A percentile compares a stretch with the other conserved stretches of the same genome.
These are phyloP conservation scores for Nephotettix cincticeps DNA, from an alignment of 1,140 invertebrate species.

Conservation along the genomic window DNA sequence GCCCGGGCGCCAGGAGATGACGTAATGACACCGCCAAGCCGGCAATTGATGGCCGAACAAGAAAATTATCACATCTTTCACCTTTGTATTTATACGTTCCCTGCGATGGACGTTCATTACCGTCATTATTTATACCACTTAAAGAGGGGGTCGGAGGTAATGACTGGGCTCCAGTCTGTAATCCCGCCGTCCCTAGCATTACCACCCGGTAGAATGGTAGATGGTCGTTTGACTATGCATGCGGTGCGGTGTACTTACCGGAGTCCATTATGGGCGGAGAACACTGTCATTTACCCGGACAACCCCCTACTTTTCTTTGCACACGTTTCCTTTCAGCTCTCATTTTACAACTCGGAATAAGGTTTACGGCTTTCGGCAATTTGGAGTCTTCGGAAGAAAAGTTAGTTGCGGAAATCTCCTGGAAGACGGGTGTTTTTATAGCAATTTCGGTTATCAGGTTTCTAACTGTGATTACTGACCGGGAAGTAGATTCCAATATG, in stretches of 20 bases:
- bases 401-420: too few relatives aligned
- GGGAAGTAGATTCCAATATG: too few relatives aligned
- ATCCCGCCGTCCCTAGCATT: slow-evolving; percentile 9
- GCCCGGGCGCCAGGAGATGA: slow-evolving; percentile 1
- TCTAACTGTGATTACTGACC: too few relatives aligned
- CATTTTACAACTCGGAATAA: slow-evolving; percentile 18
- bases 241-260: slow-evolving; percentile 17
- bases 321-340: slow-evolving; percentile 17
- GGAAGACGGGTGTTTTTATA: too few relatives aligned
- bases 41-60: slow-evolving; percentile 30
- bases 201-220: background rate
- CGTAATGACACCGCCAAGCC: background rate
- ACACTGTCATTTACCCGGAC: slow-evolving; percentile 21
- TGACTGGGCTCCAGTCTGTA: slow-evolving; percentile 23
- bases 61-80: slow-evolving; percentile 34
- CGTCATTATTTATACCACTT: slow-evolving; percentile 28
- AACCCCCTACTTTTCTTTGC: slow-evolving; percentile 27
- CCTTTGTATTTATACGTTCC: slow-evolving; percentile 31
- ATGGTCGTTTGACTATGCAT: slow-evolving; percentile 26
- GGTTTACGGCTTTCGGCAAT: background rate
- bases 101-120: slow-evolving; percentile 28
- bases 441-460: too few relatives aligned
- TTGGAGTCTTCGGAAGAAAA: background rate
- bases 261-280: background rate
- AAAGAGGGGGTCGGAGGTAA: slow-evolving; percentile 27